A percentile compares a stretch with the other conserved stretches of the same genome.
These are phyloP conservation scores for Ispidina lecontei DNA, from an alignment of 2,797 vertebrate genomes.

Conservation along the genomic window DNA sequence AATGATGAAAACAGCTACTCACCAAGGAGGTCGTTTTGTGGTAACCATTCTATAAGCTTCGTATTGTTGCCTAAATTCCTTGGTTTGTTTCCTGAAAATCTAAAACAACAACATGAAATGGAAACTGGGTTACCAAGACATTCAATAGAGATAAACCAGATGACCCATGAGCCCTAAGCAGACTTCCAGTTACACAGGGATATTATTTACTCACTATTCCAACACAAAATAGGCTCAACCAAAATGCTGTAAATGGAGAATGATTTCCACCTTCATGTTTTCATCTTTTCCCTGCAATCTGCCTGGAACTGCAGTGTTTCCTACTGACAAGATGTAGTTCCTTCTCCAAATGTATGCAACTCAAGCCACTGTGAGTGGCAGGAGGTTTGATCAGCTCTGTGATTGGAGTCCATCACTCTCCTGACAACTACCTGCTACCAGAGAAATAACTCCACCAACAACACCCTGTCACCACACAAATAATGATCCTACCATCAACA, in stretches of 20 bases:
- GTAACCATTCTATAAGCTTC: slow-evolving; percentile 97
- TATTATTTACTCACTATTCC: background rate
- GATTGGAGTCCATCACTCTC: accelerated
- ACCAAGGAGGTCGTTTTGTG: slow-evolving; percentile 97
- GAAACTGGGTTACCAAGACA: background rate
- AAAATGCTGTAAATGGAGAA: background rate
- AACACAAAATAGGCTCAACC: background rate
- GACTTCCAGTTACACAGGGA: background rate
- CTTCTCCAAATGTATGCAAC: background rate
- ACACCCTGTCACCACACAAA: background rate
- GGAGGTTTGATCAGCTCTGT: background rate
- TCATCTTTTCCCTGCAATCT: background rate
- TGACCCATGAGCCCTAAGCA: background rate
- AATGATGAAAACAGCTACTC: slow-evolving; percentile 66
- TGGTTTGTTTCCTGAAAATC: slow-evolving; percentile 94
- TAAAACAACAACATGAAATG: slow-evolving; percentile 55
- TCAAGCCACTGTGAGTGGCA: background rate
- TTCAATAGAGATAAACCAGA: background rate
- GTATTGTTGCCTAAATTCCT: slow-evolving; percentile 96
- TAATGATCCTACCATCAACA: background rate
- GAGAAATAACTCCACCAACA: background rate
- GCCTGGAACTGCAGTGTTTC: background rate
- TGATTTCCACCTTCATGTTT: background rate
- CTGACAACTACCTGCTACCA: background rate
- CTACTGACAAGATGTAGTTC: background rate